Evolutionary conservation across 2,113 vertebrate genomes (phyloP), one percentile per base, ranked within the genome.

Genomic region (Chlorocebus sabaeus): DNA sequence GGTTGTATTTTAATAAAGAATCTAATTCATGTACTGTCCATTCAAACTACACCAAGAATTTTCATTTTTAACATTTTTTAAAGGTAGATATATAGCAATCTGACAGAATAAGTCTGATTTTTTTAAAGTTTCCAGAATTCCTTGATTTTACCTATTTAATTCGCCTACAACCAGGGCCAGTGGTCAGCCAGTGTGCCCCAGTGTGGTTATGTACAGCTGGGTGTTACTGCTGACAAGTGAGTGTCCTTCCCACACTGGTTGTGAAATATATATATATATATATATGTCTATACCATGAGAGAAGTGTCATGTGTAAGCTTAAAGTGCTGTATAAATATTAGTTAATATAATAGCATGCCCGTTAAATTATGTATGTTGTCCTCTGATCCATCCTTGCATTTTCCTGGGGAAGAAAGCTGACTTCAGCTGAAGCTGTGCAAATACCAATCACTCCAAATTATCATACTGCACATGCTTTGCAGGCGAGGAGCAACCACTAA

Each of bases 1-100:
- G 72, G 55, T 4, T 5, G 6, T 12, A 87, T 55, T 96, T 98
- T 95, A 91, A 59, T 72, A 85, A 98, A 72, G 7, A 83, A 95
- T 43, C 23, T 16, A 76, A 25, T 6, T 27, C 14, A 50, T 7
- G 10, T 40, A 6, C 18, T 93, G 6, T 79, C 57, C 17, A 4
- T 70, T 94, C 81, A 82, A 48, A 57, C 35, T 35, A 10, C 2
- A 57, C 32, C 4, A 72, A 96, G 30, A 40, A 84, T 88, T 97
- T 94, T 17, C 76, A 70, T 90, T 40, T 79, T 80, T 52, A 89
- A 61, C 87, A 67, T 64, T 87, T 89, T 78, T 70, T 64, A 72
- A 95, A 73, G 83, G 52, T 52, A 88, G 35, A 32, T 73, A 48
- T 45, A 32, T 3, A 83, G 45, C 79, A 43, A 9, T 27, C 43